Evolutionary conservation across 2,888 invertebrate species (phyloP), one percentile per base, ranked within the genome.

Genomic region (Lymantria monacha): DNA sequence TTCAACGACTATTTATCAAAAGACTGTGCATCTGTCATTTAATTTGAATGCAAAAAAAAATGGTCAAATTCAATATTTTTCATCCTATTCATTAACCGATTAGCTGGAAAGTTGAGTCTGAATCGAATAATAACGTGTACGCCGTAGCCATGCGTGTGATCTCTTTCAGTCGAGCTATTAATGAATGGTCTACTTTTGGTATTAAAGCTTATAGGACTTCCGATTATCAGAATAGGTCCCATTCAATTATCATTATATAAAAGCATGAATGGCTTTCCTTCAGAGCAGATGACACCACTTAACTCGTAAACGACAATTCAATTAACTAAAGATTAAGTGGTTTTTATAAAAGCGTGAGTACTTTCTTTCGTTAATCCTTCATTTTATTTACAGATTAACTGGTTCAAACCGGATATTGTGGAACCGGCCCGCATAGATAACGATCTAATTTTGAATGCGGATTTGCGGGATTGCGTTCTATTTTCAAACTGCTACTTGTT

Each of bases 371-470:
- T 53, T 61, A 65, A 67, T 69, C 69, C 66, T 52, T 48, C 42
- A 51, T 66, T 67, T 66, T 62, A 68, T 61, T 63, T 55, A 60
- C 55, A 51, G 55, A 51, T 63, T 68, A 67, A 61, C 65, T 49
- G 59, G 59, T 59, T 55, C 54, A 55, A 71, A 68, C 75, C 75
- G 73, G 75, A 74, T 73, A 72, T 63, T 59, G 59, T 65, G 74
- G 80, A 78, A 77, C 70, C 69, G 73, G 72, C 65, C 69, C 69
- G 9, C 72, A 79, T 81, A 79, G 88, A 90, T 90, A 86, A 83
- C 79, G 75, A 88, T 89, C 87, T 84, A 81, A 84, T 83, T 72
- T 75, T 70, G 74, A 82, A 81, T 82, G 81, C 79, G 82, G 83
- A 85, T 85, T 78, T 73, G 63, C 63, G 69, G 72, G 71, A 77